A percentile compares a stretch with the other conserved stretches of the same genome.
These are phyloP conservation scores for Morphnarchus princeps DNA, from an alignment of 2,113 vertebrate species.

Conservation along the genomic window DNA sequence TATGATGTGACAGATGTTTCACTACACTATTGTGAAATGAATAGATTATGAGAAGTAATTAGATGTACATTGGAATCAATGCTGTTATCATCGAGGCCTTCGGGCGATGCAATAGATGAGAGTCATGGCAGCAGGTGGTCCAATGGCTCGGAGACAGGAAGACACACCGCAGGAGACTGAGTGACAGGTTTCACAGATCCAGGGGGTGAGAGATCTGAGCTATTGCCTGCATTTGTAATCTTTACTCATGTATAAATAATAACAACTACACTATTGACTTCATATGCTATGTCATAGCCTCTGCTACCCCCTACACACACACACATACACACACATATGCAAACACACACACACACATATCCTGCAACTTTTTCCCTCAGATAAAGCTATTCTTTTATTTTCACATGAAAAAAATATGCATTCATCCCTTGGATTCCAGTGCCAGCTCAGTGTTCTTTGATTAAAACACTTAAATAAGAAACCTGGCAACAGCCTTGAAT, in stretches of 20 bases:
- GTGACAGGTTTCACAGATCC: slow-evolving; percentile 88
- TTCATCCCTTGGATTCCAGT: slow-evolving; percentile 16
- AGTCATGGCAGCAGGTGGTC: slow-evolving; percentile 87
- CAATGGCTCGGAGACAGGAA: slow-evolving; percentile 87
- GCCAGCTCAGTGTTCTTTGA: slow-evolving; percentile 49
- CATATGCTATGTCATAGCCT: slow-evolving; percentile 81
- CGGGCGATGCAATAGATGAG: slow-evolving; percentile 89
- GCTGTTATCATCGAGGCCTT: slow-evolving; percentile 92
- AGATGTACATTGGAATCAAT: slow-evolving; percentile 99
- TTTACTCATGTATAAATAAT: slow-evolving; percentile 90
- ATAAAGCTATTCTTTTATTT: slow-evolving; percentile 39
- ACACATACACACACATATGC: neutral
- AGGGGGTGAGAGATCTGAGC: slow-evolving; percentile 87
- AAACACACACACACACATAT: slow-evolving; percentile 13
- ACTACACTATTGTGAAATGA: slow-evolving; percentile 97
- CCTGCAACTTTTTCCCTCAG: slow-evolving; percentile 19
- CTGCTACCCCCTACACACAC: slow-evolving; percentile 61
- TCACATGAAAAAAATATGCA: slow-evolving; percentile 28
- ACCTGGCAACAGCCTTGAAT: slow-evolving; percentile 55
- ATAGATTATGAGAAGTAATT: slow-evolving; percentile 99
- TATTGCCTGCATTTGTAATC: slow-evolving; percentile 86
- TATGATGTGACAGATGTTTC: slow-evolving; percentile 97
- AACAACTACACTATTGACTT: slow-evolving; percentile 84
- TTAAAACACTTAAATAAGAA: slow-evolving; percentile 53
- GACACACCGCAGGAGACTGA: slow-evolving; percentile 85